Evolutionary conservation across 2,888 invertebrate genomes (phyloP).

Genomic region (Drosophila rellima): DNA sequence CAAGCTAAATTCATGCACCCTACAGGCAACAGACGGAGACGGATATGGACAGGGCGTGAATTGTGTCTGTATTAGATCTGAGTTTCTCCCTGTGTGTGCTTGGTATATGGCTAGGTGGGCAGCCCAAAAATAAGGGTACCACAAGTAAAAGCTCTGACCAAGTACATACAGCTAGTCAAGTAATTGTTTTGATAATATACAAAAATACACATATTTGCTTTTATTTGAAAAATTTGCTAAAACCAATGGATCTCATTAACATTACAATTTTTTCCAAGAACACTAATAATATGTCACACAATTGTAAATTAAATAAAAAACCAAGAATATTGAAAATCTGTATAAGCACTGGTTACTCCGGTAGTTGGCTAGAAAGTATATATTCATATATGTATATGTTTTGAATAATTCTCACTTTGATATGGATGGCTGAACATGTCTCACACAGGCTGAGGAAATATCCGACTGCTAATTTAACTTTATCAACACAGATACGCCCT

Average conservation of each 20-base stretch:
- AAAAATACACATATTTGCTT: neutral
- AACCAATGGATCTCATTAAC: too few species aligned
- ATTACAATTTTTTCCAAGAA: too few species aligned
- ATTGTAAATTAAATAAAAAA: neutral
- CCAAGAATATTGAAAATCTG: too few species aligned
- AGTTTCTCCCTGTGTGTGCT: neutral
- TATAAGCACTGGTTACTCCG: neutral
- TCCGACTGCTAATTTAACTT: conserved; percentile 63
- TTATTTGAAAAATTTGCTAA: neutral
- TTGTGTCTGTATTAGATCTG: neutral
- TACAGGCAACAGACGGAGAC: neutral
- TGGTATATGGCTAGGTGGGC: neutral
- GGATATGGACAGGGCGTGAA: neutral
- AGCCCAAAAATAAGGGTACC: neutral
- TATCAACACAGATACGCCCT: conserved; percentile 68
- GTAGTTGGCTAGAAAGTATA: neutral
- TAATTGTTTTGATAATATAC: neutral
- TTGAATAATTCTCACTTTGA: conserved; percentile 4
- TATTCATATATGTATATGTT: conserved; percentile 1
- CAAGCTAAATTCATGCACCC: conserved; percentile 15
- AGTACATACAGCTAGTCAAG: neutral
- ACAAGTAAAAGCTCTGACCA: neutral
- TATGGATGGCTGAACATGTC: conserved; percentile 10
- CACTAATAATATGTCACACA: too few species aligned
- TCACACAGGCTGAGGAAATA: conserved; percentile 14